Evolutionary conservation across 1,140 invertebrate genomes (phyloP).

Genomic region (Ctenoplectra terminalis): DNA sequence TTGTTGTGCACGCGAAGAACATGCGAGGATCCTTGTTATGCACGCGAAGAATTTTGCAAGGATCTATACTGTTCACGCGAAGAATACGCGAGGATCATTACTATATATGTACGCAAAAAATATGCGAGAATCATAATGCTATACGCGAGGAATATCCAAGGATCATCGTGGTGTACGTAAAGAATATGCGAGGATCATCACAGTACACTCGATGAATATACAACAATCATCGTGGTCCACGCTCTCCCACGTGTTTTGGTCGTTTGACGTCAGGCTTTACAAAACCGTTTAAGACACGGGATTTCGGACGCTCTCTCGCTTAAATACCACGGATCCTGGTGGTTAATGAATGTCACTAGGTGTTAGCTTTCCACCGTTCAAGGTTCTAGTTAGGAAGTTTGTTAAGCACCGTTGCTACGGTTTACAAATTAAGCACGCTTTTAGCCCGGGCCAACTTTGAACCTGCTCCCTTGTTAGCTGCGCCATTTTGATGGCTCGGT

Average conservation of each 20-base stretch:
- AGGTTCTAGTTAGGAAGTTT: constrained; percentile 27
- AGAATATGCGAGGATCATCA: too few relatives aligned
- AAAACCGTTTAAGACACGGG: neutral
- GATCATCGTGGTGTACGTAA: too few relatives aligned
- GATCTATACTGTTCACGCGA: too few relatives aligned
- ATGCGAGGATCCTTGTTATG: too few relatives aligned
- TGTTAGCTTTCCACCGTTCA: constrained; percentile 15
- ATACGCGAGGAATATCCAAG: too few relatives aligned
- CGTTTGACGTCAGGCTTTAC: constrained; percentile 7
- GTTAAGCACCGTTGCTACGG: constrained; percentile 3
- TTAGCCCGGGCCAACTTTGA: neutral
- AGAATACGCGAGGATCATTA: too few relatives aligned
- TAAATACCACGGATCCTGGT: neutral
- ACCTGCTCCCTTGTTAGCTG: neutral
- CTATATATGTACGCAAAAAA: too few relatives aligned
- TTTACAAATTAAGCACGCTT: constrained; percentile 17
- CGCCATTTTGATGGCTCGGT: neutral
- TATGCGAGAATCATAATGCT: too few relatives aligned
- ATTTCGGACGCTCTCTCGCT: constrained; percentile 6
- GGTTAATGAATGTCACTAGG: constrained; percentile 18
- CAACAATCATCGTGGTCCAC: too few relatives aligned
- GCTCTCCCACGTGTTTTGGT: neutral
- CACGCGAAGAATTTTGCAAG: too few relatives aligned
- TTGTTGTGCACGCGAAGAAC: too few relatives aligned
- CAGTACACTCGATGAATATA: too few relatives aligned